Base-by-base conservation (phyloP, 2,888 invertebrate genomes). In the Brachyptera risi region DNA sequence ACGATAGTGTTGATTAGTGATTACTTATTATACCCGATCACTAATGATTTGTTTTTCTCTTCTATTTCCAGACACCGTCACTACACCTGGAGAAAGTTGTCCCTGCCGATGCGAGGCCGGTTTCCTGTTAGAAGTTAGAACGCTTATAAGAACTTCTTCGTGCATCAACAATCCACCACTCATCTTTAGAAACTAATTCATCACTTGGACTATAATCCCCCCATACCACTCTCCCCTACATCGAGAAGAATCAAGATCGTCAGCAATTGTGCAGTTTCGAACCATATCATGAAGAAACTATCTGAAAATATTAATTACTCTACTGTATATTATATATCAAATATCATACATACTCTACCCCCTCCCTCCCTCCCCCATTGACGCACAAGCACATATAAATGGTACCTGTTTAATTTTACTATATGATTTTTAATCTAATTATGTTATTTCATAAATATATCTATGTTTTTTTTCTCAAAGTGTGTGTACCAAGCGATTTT, bases 31-130 rank as follows among this genome's bases (percentile, higher is more conserved):
- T n/a, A n/a, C n/a, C n/a, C n/a, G n/a, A n/a, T n/a, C 60, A 60
- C 63, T 60, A 66, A 64, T 66, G 67, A 51, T 17, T 47, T 59
- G 13, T 40, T 58, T 4, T 62, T 57, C 49, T 61, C 69, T 68
- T 68, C 67, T 82, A 80, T 78, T 84, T 84, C 71, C 83, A 85
- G 84, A 80, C 79, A 67, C 79, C 82, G 3, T 3, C 35, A 3
- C 56, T 59, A 23, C 68, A 67, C 65, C 64, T 68, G 51, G 84
- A 84, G 72, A 83, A 84, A 73, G 78, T 83, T 70, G 80, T 82
- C 69, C 80, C 82, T 65, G 79, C 80, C 61, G 84, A 84, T 73
- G 80, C 83, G 76, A 78, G 81, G 71, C 73, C 73, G 54, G 71
- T 74, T 51, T 72, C 74, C 58, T 73, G 73, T 66, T 74, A 71